Evolutionary conservation across 2,888 invertebrate species (phyloP).

Genomic region (Thereva nobilitata): DNA sequence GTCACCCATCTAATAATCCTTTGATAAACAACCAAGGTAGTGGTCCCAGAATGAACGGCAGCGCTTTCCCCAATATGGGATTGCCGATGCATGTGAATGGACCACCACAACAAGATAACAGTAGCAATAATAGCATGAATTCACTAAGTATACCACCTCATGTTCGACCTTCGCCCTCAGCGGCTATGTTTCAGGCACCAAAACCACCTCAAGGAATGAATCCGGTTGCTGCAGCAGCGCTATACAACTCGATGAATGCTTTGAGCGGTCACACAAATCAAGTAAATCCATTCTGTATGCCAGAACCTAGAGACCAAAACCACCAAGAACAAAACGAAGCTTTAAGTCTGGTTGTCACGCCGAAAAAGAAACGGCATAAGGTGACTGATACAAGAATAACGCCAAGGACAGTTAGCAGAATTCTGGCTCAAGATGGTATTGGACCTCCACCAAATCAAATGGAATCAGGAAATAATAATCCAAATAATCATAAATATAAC

Average conservation of each 20-base stretch:
- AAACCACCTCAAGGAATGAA: constrained; percentile 71
- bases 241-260: constrained; percentile 69
- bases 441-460: constrained; percentile 36
- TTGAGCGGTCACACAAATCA: constrained; percentile 59
- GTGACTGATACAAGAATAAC: constrained; percentile 93
- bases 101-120: constrained; percentile 54
- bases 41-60: constrained; percentile 66
- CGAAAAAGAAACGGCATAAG: constrained; percentile 97
- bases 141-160: constrained; percentile 66
- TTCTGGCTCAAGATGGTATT: constrained; percentile 80
- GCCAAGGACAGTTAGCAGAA: constrained; percentile 85
- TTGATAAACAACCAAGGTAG: constrained; percentile 51
- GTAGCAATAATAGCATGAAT: constrained; percentile 62
- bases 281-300: constrained; percentile 63
- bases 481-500: constrained; percentile 36
- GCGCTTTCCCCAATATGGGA: constrained; percentile 61
- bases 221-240: constrained; percentile 63
- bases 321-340: constrained; percentile 90
- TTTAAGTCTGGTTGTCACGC: constrained; percentile 90
- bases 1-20: constrained; percentile 38
- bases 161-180: constrained; percentile 70
- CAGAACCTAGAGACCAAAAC: constrained; percentile 67
- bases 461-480: constrained; percentile 30
- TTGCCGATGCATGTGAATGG: constrained; percentile 59
- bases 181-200: constrained; percentile 81